These are phyloP conservation scores for Stichopus chloronotus DNA, from an alignment of 35 echinoderm and acorn worm genomes.

Conservation along the genomic window DNA sequence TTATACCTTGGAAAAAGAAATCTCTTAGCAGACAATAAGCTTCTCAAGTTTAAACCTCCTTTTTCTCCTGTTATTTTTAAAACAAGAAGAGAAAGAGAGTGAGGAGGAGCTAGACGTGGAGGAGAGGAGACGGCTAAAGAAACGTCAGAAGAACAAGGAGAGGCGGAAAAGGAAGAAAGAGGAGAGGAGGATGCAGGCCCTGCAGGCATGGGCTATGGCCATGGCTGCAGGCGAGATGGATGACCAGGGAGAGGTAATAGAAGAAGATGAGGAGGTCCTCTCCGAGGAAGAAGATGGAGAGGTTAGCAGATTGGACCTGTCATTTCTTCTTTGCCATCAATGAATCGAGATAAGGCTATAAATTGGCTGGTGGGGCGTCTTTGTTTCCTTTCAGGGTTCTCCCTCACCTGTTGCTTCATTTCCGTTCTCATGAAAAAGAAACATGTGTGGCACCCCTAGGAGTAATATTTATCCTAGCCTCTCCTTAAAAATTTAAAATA, in stretches of 20 bases:
- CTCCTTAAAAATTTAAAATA: too few relatives aligned
- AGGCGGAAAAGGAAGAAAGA: constrained; percentile 45
- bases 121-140: constrained; percentile 17
- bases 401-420: too few relatives aligned
- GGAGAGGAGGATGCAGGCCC: constrained; percentile 49
- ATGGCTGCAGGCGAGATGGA: constrained; percentile 51
- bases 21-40: too few relatives aligned
- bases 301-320: not conserved
- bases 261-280: constrained; percentile 21
- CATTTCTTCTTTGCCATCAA: too few relatives aligned
- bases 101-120: constrained; percentile 23
- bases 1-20: too few relatives aligned
- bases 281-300: constrained; percentile 45
- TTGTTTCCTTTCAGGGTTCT: too few relatives aligned
- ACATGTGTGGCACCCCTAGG: too few relatives aligned
- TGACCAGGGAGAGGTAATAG: not conserved
- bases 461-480: too few relatives aligned
- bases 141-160: constrained; percentile 42
- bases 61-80: not conserved
- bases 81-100: constrained; percentile 34
- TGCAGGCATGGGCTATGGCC: constrained; percentile 59
- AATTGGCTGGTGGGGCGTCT: not conserved
- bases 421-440: too few relatives aligned
- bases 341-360: too few relatives aligned
- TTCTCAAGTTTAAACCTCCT: too few relatives aligned